These are phyloP conservation scores for Spea bombifrons DNA, from an alignment of 2,113 vertebrate species.

Conservation along the genomic window DNA sequence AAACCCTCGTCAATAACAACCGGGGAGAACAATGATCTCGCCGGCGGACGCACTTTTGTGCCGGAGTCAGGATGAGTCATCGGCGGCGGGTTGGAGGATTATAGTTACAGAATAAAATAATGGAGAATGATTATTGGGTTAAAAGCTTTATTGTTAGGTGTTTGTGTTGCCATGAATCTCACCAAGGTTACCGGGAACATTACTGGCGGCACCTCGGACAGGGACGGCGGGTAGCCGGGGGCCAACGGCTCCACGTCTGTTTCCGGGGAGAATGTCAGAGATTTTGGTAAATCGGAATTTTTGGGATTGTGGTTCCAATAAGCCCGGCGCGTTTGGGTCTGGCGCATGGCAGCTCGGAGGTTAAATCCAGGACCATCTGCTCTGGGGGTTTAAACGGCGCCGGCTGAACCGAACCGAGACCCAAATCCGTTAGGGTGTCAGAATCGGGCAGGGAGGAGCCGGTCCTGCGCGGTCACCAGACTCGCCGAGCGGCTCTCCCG, in stretches of 20 bases:
- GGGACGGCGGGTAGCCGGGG: neutral
- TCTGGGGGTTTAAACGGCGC: conserved; percentile 33
- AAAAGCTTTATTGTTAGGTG: conserved; percentile 10
- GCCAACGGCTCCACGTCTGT: no score
- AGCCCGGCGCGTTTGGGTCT: conserved; percentile 25
- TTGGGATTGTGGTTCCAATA: conserved; percentile 19
- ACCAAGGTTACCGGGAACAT: conserved; percentile 22
- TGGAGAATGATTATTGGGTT: no score
- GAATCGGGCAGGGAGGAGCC: conserved; percentile 12
- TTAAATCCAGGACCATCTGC: conserved; percentile 45
- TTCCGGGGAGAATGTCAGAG: conserved; percentile 32
- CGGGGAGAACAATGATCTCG: no score
- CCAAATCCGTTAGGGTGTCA: conserved; percentile 24
- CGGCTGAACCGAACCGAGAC: conserved; percentile 18
- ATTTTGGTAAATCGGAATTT: conserved; percentile 40
- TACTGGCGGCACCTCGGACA: neutral
- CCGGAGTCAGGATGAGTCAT: no score
- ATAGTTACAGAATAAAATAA: no score
- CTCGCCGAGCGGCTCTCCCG: conserved; percentile 18
- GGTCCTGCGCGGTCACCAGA: conserved; percentile 28
- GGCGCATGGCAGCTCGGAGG: conserved; percentile 36
- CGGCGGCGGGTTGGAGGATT: no score
- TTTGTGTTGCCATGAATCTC: conserved; percentile 9
- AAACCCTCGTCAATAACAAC: no score
- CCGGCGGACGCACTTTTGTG: no score